Evolutionary conservation across 2,888 invertebrate species (phyloP).

Genomic region (Drosophila acutilabella): DNA sequence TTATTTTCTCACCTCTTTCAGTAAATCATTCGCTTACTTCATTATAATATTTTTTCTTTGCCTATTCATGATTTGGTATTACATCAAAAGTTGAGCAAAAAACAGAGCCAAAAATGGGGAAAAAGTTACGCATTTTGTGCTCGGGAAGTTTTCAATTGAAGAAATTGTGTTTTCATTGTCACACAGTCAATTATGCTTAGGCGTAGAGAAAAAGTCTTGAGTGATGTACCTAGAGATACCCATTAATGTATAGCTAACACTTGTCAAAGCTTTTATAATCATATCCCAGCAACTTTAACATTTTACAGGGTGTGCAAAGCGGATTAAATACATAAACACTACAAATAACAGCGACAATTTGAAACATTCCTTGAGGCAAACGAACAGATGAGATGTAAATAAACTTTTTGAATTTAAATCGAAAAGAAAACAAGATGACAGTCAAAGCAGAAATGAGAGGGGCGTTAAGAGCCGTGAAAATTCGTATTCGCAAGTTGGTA

Average conservation of each 20-base stretch:
- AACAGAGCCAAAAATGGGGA: background rate
- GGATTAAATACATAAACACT: constrained; percentile 8
- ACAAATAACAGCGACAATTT: background rate
- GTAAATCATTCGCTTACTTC: background rate
- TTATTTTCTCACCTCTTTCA: constrained; percentile 16
- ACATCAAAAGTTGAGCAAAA: constrained; percentile 20
- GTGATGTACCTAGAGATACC: background rate
- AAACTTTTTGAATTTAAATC: background rate
- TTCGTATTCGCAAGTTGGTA: background rate
- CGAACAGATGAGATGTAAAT: background rate
- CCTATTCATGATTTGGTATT: constrained; percentile 33
- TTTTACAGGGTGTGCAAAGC: background rate
- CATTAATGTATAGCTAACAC: background rate
- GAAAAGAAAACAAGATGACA: background rate
- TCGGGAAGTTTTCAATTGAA: background rate
- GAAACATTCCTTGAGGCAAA: background rate
- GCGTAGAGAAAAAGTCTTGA: no score
- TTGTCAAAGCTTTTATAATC: background rate
- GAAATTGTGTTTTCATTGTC: constrained; percentile 8
- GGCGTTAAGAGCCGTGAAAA: background rate
- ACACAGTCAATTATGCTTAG: constrained; percentile 5
- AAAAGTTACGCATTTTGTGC: background rate
- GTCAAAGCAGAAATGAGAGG: background rate
- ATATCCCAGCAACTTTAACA: background rate
- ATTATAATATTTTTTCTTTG: constrained; percentile 19